phyloP scores from a whole-genome alignment of 2,113 vertebrate species.

The Nothocercus nigrocapillus region DNA sequence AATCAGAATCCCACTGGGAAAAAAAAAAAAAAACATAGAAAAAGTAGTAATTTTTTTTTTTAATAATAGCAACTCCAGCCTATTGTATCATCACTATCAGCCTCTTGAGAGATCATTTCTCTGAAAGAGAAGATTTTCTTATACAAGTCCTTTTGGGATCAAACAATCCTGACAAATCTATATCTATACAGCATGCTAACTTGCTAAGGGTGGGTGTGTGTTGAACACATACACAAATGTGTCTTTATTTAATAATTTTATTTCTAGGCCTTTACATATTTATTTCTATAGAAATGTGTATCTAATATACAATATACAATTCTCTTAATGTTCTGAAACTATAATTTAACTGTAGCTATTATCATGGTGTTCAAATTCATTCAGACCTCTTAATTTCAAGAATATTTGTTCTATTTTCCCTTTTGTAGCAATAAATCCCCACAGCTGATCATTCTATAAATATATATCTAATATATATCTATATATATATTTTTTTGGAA shows the following conservation, averaged over 20 bases:
- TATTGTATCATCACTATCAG: constrained; percentile 51
- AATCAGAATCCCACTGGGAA: constrained; percentile 75
- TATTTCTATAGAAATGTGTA: neutral
- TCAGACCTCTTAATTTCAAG: neutral
- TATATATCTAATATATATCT: neutral
- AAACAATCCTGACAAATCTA: constrained; percentile 38
- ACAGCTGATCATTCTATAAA: neutral
- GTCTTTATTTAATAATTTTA: neutral
- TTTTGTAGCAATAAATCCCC: neutral
- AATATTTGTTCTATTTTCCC: neutral
- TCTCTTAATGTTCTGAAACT: neutral
- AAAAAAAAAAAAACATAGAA: constrained; percentile 53
- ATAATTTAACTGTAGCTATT: neutral
- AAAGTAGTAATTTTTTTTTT: constrained; percentile 63
- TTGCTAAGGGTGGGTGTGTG: neutral
- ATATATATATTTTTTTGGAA: neutral
- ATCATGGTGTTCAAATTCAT: neutral
- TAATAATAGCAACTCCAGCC: constrained; percentile 72
- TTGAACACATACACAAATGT: neutral
- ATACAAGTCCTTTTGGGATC: constrained; percentile 43
- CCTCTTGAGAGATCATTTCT: constrained; percentile 55
- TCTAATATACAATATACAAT: neutral
- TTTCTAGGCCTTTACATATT: neutral
- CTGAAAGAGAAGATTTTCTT: constrained; percentile 56
- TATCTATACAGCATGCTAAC: constrained; percentile 17